Conservation (phyloP, 2,797 vertebrate genomes). For the Streptopelia turtur region DNA sequence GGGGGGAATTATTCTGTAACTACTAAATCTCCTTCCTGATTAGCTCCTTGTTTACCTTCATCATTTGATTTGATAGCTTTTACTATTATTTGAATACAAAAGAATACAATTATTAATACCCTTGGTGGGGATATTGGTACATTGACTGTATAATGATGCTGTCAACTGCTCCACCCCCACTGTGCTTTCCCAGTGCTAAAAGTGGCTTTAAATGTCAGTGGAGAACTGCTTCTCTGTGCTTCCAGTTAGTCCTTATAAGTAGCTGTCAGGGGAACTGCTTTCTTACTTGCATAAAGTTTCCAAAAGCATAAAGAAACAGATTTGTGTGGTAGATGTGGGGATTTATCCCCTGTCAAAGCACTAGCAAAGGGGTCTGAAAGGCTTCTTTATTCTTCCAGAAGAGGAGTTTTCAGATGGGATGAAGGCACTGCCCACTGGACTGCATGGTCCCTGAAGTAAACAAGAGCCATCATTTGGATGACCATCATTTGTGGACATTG, state of each 20-base stretch:
- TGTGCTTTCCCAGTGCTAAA: neutral
- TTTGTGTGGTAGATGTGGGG: neutral
- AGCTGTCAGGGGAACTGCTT: fast-evolving
- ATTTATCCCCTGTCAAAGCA: neutral
- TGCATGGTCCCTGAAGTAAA: neutral
- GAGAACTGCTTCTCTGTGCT: neutral
- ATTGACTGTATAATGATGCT: neutral
- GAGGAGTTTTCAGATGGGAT: neutral
- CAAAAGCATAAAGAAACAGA: neutral
- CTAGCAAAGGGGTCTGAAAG: neutral
- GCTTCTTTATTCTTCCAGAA: neutral
- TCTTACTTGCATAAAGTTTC: neutral
- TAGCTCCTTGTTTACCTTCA: slow-evolving; percentile 55
- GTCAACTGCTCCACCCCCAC: neutral
- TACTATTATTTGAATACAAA: slow-evolving; percentile 1
- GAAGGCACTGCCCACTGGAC: fast-evolving
- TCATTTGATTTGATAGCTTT: slow-evolving; percentile 18
- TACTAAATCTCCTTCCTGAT: slow-evolving; percentile 63
- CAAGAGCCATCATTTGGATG: neutral
- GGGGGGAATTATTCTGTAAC: slow-evolving; percentile 43
- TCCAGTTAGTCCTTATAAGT: neutral
- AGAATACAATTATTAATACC: neutral
- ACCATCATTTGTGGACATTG: neutral
- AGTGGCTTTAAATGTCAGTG: neutral
- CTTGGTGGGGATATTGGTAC: neutral